Percentiles rank a stretch among this genome's conserved stretches.
Evolutionary conservation across 2,888 invertebrate genomes (phyloP).

Genomic region (Aleiodes testaceus): DNA sequence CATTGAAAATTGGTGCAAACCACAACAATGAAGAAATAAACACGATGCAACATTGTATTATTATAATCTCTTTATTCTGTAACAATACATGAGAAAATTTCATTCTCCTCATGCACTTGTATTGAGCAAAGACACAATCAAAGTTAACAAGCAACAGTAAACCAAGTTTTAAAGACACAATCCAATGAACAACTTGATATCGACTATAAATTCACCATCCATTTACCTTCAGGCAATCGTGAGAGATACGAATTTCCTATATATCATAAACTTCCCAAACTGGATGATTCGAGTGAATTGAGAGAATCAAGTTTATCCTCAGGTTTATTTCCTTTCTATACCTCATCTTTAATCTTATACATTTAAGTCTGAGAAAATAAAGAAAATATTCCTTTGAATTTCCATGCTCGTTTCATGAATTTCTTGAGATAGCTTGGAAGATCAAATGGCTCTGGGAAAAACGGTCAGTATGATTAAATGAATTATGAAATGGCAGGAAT

Average conservation of each 20-base stretch:
- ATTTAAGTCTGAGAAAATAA: no score
- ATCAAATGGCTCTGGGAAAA: no score
- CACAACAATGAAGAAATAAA: slow-evolving; percentile 38
- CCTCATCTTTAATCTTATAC: no score
- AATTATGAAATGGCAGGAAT: no score
- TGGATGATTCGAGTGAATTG: no score
- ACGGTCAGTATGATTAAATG: no score
- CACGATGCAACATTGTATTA: slow-evolving; percentile 2
- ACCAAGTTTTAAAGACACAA: slow-evolving; percentile 17
- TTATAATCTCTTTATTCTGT: slow-evolving; percentile 21
- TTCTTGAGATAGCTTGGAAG: no score
- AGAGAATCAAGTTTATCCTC: no score
- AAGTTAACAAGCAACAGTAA: no score
- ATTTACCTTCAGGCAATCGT: slow-evolving; percentile 10
- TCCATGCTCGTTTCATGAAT: no score
- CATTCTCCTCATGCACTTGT: background rate
- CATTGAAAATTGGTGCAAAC: slow-evolving; percentile 21
- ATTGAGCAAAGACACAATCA: background rate
- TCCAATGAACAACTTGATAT: slow-evolving; percentile 17
- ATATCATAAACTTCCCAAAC: slow-evolving; percentile 9
- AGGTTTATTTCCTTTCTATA: no score
- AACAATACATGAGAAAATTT: slow-evolving; percentile 31
- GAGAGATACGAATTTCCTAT: slow-evolving; percentile 15
- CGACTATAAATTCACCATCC: background rate
- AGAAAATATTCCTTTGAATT: no score